Percentiles rank a stretch among this genome's conserved stretches.
Evolutionary conservation across 2,113 vertebrate species (phyloP).

Genomic region (Solea solea): DNA sequence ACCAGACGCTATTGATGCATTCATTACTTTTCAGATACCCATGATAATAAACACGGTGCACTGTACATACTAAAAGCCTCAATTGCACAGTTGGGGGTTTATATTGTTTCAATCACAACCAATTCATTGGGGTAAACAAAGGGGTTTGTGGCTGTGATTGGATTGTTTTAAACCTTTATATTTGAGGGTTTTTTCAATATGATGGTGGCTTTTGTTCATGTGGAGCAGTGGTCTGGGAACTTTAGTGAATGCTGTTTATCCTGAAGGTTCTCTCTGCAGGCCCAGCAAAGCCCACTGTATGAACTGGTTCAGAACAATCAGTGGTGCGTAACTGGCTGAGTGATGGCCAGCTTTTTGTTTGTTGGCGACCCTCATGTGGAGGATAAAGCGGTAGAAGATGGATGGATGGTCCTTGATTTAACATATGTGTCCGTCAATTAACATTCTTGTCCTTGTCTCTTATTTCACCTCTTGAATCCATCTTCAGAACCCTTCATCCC

Average conservation of each 20-base stretch:
- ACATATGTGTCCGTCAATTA: constrained; percentile 38
- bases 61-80: constrained; percentile 43
- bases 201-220: constrained; percentile 17
- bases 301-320: constrained; percentile 5
- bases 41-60: constrained; percentile 28
- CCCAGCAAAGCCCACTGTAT: background rate
- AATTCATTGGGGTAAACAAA: constrained; percentile 1
- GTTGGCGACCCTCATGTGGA: too few species aligned
- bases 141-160: constrained; percentile 1
- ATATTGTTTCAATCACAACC: background rate
- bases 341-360: constrained; percentile 14
- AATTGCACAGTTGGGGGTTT: constrained; percentile 1
- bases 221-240: constrained; percentile 20
- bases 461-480: constrained; percentile 33
- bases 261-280: constrained; percentile 5
- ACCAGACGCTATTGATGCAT: constrained; percentile 53
- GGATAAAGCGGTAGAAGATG: too few species aligned
- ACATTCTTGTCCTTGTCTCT: constrained; percentile 20
- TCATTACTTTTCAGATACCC: constrained; percentile 58
- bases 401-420: background rate
- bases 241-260: constrained; percentile 20
- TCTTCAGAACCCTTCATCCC: constrained; percentile 58
- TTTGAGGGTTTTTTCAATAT: background rate
- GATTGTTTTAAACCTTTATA: constrained; percentile 25
- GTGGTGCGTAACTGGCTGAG: background rate